Evolutionary conservation across 1,140 invertebrate species (phyloP).

Genomic region (Patella vulgata): DNA sequence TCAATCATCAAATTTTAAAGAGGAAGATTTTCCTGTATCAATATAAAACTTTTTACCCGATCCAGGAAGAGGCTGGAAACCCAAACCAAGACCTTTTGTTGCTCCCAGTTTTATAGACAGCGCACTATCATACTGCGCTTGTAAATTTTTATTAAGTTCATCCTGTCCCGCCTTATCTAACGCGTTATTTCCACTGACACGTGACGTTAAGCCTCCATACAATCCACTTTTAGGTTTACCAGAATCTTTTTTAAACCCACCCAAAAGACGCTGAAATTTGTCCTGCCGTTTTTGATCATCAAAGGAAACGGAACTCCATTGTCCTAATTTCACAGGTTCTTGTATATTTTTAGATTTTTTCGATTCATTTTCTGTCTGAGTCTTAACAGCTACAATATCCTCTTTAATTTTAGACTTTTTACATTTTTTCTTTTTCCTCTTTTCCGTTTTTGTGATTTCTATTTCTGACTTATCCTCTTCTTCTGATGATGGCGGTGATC

Average conservation of each 20-base stretch:
- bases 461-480: too few species aligned
- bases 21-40: conserved; percentile 36
- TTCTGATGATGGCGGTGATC: too few species aligned
- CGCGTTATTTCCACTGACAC: conserved; percentile 27
- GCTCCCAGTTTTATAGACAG: conserved; percentile 32
- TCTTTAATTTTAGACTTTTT: too few species aligned
- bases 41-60: conserved; percentile 52
- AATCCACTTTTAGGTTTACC: conserved; percentile 1
- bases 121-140: conserved; percentile 44
- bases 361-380: too few species aligned
- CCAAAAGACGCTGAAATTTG: conserved; percentile 46
- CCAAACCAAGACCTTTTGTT: conserved; percentile 40
- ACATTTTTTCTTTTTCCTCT: too few species aligned
- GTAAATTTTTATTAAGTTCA: conserved; percentile 32
- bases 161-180: conserved; percentile 27
- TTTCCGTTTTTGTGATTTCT: too few species aligned
- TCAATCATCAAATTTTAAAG: conserved; percentile 43
- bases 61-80: conserved; percentile 40
- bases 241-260: conserved; percentile 40
- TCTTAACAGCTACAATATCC: too few species aligned
- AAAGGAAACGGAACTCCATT: conserved; percentile 43
- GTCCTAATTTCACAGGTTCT: too few species aligned
- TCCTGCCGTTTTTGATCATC: conserved; percentile 37
- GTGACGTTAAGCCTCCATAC: background rate
- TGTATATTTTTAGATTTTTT: too few species aligned